Percentiles rank a stretch among this genome's conserved stretches.
phyloP scores from a whole-genome alignment of 2,888 invertebrate genomes.

The Epirrhoe tristata region DNA sequence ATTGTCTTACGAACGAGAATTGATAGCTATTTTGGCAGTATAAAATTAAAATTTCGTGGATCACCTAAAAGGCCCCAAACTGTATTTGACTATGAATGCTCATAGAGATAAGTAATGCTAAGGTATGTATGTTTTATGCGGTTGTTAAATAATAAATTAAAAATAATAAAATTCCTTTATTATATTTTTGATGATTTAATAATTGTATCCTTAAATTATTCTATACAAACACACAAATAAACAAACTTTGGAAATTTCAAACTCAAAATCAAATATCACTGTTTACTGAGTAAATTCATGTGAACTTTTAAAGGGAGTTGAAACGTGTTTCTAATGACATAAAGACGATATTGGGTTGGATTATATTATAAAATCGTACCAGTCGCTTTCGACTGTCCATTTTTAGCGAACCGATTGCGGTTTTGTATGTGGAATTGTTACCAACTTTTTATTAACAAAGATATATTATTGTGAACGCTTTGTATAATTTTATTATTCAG shows the following conservation, averaged over 20 bases:
- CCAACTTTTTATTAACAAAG: slow-evolving; percentile 9
- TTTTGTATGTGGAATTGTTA: slow-evolving; percentile 36
- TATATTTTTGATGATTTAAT: no score
- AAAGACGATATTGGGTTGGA: slow-evolving; percentile 21
- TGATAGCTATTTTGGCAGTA: no score
- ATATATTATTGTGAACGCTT: neutral
- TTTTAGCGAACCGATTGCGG: slow-evolving; percentile 45
- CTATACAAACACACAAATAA: neutral
- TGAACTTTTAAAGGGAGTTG: neutral
- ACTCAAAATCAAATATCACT: slow-evolving; percentile 29
- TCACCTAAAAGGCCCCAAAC: no score
- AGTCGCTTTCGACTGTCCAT: slow-evolving; percentile 48
- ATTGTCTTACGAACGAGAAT: no score
- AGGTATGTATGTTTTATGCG: no score
- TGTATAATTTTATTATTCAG: neutral
- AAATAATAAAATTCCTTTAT: no score
- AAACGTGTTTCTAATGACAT: slow-evolving; percentile 7
- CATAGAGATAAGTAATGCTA: no score
- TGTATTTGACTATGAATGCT: no score
- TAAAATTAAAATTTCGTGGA: no score
- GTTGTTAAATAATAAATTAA: no score
- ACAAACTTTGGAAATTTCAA: slow-evolving; percentile 27
- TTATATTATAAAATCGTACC: slow-evolving; percentile 48
- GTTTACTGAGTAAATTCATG: slow-evolving; percentile 23
- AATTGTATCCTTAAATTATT: no score